Conservation (phyloP, 2,888 invertebrate genomes). For the Rotaria macrura region DNA sequence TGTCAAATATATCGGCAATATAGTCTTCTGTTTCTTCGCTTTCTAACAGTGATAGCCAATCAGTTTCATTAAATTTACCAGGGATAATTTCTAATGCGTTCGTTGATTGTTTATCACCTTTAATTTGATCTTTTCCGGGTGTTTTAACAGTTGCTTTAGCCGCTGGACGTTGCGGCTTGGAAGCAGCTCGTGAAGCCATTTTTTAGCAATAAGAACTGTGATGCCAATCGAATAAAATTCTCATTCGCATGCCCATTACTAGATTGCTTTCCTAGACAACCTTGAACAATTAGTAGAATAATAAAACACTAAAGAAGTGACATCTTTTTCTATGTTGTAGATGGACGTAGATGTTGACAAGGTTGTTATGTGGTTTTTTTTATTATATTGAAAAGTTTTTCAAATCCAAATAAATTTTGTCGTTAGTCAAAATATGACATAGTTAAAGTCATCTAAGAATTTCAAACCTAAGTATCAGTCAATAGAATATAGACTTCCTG, state of each 20-base stretch:
- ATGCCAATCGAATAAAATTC: not conserved
- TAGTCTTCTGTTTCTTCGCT: slow-evolving; percentile 46
- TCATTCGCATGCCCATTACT: not conserved
- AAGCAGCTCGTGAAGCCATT: not conserved
- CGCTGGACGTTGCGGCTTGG: not conserved
- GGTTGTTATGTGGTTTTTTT: not conserved
- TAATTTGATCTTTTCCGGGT: not conserved
- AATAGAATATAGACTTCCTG: not conserved
- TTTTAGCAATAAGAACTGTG: not conserved
- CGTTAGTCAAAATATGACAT: not conserved
- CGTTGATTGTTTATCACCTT: slow-evolving; percentile 37
- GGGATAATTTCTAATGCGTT: slow-evolving; percentile 48
- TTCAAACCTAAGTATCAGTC: not conserved
- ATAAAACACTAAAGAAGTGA: not conserved
- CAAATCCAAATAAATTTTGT: too few relatives aligned
- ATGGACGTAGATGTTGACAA: not conserved
- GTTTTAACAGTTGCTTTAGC: not conserved
- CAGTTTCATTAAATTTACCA: slow-evolving; percentile 48
- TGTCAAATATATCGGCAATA: slow-evolving; percentile 45
- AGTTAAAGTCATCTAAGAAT: not conserved
- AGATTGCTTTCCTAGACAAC: not conserved
- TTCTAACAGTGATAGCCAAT: slow-evolving; percentile 48
- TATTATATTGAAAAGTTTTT: too few relatives aligned
- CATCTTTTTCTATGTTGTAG: not conserved
- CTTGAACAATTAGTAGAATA: not conserved